Conservation (phyloP, 2,888 invertebrate species). For the Allacma fusca region DNA sequence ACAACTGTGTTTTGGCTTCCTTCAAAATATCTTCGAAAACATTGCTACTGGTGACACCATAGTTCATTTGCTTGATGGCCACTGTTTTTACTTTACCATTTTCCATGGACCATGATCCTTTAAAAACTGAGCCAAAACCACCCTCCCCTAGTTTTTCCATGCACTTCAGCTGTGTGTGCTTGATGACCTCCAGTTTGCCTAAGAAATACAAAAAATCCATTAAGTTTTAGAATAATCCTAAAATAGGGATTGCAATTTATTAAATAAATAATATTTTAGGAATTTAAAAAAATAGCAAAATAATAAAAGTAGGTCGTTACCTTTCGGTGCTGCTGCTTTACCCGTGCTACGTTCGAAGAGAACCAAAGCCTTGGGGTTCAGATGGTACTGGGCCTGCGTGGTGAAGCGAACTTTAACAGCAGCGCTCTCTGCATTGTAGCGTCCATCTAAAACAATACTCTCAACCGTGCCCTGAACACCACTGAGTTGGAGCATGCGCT, state of each 20-base stretch:
- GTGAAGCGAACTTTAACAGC: conserved; percentile 27
- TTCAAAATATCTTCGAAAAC: conserved; percentile 32
- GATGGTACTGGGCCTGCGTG: neutral
- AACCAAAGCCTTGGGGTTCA: conserved; percentile 29
- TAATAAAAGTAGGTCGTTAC: too few species aligned
- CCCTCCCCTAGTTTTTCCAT: conserved; percentile 32
- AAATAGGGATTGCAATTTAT: too few species aligned
- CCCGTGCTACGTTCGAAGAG: too few species aligned
- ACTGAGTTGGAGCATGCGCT: neutral
- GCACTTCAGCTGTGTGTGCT: neutral
- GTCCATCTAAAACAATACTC: conserved; percentile 13
- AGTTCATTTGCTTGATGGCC: conserved; percentile 39
- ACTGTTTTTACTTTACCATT: conserved; percentile 5
- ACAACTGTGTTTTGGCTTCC: conserved; percentile 40
- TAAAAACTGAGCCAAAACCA: conserved; percentile 33
- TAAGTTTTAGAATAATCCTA: too few species aligned
- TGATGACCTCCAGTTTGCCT: conserved; percentile 17
- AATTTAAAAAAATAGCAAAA: too few species aligned
- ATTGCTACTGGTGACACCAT: conserved; percentile 27
- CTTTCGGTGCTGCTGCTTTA: too few species aligned
- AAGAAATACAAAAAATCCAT: too few species aligned
- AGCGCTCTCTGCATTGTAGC: neutral
- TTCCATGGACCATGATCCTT: conserved; percentile 25
- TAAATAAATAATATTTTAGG: too few species aligned
- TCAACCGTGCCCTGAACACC: neutral